Percentiles rank a stretch among this genome's conserved stretches.
Evolutionary conservation across 2,888 invertebrate species (phyloP).

Genomic region (Drosophila maculinotata): DNA sequence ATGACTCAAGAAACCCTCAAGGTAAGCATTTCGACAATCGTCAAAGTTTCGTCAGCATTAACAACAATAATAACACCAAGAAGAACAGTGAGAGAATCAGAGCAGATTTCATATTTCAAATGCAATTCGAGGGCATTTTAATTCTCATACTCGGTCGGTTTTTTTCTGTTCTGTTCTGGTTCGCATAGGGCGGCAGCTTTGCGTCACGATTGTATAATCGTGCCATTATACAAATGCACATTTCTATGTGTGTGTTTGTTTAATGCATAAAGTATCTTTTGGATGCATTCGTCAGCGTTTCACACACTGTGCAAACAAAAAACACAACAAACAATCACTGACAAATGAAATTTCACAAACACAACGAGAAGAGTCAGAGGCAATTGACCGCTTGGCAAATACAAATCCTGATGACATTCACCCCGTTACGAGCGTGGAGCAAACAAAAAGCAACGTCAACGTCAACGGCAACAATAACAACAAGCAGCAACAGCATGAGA

Average conservation of each 20-base stretch:
- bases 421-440: conserved; percentile 75
- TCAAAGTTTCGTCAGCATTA: conserved; percentile 5
- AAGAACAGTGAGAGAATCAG: conserved; percentile 5
- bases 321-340: conserved; percentile 51
- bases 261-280: conserved; percentile 30
- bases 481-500: conserved; percentile 24
- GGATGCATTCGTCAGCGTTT: conserved; percentile 72
- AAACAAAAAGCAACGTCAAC: conserved; percentile 28
- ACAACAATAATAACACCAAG: conserved; percentile 1
- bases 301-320: conserved; percentile 45
- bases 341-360: conserved; percentile 64
- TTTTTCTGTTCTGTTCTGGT: conserved; percentile 32
- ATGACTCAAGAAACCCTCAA: conserved; percentile 20
- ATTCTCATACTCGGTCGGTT: conserved; percentile 14
- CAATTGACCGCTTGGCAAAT: conserved; percentile 75
- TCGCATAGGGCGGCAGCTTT: conserved; percentile 24
- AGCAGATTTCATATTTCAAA: conserved; percentile 25
- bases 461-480: not conserved
- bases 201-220: conserved; percentile 75
- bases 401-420: conserved; percentile 83
- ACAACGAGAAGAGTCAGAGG: conserved; percentile 65
- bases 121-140: conserved; percentile 40
- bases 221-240: conserved; percentile 23
- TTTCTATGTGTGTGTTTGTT: conserved; percentile 17
- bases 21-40: conserved; percentile 8